Evolutionary conservation across 2,113 vertebrate genomes (phyloP), one percentile per base, ranked within the genome.

Genomic region (Python bivittatus): DNA sequence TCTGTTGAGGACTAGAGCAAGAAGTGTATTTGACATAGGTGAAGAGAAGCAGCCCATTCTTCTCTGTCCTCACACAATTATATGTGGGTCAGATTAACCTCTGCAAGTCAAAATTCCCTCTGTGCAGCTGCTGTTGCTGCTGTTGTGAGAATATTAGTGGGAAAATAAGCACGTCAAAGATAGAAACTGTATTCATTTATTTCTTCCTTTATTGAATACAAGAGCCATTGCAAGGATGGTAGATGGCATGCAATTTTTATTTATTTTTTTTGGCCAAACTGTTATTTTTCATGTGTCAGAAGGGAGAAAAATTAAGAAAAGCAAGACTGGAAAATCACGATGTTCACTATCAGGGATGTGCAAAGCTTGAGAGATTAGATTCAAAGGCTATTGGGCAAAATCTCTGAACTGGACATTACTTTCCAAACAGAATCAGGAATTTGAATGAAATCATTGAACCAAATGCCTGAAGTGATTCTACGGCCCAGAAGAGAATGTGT

Each of bases 21-120:
- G 96, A 95, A 97, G 96, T 94, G 94, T 95, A 96, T 96, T 94
- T 97, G 96, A 97, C 97, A 97, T 95, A 95, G 95, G 97, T 94
- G 1, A 95, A 93, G 96, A 97, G 96, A 96, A 96, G 96, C 96
- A 96, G 23, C 9, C 1, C 38, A 44, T 68, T 89, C 48, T 6
- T 48, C 48, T 48, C 48, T 42, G 8, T 97, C 96, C 97, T 96
- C 97, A 97, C 96, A 96, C 96, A 95, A 96, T 96, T 96, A 97
- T 97, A 97, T 97, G 95, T 97, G 97, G 97, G 97, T 97, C 97
- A 97, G 93, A 53, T 97, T 97, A 97, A 97, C 96, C 97, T 97
- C 95, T 97, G 97, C 96, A 95, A 93, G 92, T 94, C 96, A 96
- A 91, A 91, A 94, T 95, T 96, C 92, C 94, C 95, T 48, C 88